These are phyloP conservation scores for Scartelaos histophorus DNA, from an alignment of 2,113 vertebrate genomes.

Conservation along the genomic window DNA sequence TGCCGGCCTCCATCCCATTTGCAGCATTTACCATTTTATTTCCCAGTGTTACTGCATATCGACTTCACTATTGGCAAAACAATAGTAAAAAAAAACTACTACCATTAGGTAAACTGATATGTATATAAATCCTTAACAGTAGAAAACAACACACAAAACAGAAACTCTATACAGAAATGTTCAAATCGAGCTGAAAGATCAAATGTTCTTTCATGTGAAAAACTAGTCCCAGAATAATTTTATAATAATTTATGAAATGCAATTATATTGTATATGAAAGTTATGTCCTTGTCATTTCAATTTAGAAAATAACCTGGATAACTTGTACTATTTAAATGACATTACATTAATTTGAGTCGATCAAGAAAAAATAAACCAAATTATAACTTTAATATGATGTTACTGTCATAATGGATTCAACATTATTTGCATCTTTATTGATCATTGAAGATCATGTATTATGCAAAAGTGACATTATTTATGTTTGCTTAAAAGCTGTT, in stretches of 20 bases:
- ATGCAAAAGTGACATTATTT: neutral
- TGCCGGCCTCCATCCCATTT: conserved; percentile 57
- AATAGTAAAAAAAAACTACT: conserved; percentile 66
- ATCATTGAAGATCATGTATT: conserved; percentile 16
- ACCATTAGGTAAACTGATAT: conserved; percentile 59
- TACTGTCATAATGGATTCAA: conserved; percentile 4
- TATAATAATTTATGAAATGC: neutral
- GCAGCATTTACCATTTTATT: conserved; percentile 58
- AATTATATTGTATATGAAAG: neutral
- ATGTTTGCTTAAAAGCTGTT: too few relatives aligned
- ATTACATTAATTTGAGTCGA: conserved; percentile 60
- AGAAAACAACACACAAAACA: conserved; percentile 51
- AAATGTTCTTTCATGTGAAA: neutral
- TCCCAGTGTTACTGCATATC: conserved; percentile 56
- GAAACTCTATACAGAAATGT: conserved; percentile 30
- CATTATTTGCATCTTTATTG: conserved; percentile 31
- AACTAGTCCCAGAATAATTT: neutral
- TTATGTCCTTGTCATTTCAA: conserved; percentile 37
- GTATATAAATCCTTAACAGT: conserved; percentile 38
- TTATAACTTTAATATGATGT: conserved; percentile 42
- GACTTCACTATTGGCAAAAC: conserved; percentile 78
- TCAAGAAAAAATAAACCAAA: conserved; percentile 59
- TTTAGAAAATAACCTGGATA: conserved; percentile 50
- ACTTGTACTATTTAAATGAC: conserved; percentile 56
- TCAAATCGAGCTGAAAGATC: conserved; percentile 8